Conservation (phyloP, 2,888 invertebrate species). For the Schizotus pectinicornis region DNA sequence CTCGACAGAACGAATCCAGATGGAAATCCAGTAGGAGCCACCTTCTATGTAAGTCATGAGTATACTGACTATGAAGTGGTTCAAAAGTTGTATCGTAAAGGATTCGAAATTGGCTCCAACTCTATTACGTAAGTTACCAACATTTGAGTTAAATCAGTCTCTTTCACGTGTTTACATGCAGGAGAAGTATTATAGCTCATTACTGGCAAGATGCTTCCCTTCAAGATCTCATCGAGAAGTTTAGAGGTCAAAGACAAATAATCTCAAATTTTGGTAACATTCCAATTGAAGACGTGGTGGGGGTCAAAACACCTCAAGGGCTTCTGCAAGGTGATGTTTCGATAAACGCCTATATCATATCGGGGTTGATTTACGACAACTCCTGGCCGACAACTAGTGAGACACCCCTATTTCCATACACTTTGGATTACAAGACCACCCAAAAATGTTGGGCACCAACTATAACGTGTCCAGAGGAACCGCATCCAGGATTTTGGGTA, state of each 20-base stretch:
- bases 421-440: conserved; percentile 64
- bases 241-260: conserved; percentile 51
- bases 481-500: conserved; percentile 69
- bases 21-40: conserved; percentile 66
- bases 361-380: conserved; percentile 65
- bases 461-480: conserved; percentile 64
- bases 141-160: background rate
- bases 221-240: conserved; percentile 49
- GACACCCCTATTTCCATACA: conserved; percentile 72
- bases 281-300: conserved; percentile 47
- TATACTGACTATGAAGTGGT: conserved; percentile 67
- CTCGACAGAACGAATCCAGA: conserved; percentile 67
- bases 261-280: conserved; percentile 53
- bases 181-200: conserved; percentile 37
- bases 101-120: conserved; percentile 74
- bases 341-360: conserved; percentile 63
- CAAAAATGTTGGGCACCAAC: conserved; percentile 62
- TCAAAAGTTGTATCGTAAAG: conserved; percentile 64
- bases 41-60: conserved; percentile 76
- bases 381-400: conserved; percentile 64
- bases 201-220: conserved; percentile 53
- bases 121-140: conserved; percentile 65
- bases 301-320: conserved; percentile 63
- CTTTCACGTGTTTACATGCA: conserved; percentile 20
- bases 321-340: conserved; percentile 65